Base-by-base conservation (phyloP, 2,113 vertebrate species). In the Tamias sibiricus region DNA sequence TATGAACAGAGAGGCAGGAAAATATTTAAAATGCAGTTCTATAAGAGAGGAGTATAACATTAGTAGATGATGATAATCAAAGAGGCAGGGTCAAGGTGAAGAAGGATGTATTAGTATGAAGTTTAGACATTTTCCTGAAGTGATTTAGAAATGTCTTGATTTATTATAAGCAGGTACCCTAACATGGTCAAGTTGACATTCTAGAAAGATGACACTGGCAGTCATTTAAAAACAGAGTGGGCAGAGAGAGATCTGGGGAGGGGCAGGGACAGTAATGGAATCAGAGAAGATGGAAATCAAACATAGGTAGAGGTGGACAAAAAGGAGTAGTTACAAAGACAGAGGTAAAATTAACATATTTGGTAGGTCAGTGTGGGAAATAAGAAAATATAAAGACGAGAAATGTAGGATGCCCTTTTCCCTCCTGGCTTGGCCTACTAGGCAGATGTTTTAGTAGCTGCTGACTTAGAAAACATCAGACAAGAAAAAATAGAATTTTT, bases 261-360 rank as follows among this genome's bases (percentile, higher is more conserved):
- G 6, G 32, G 6, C 20, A 47, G 2, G 20, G 16, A 1, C 6
- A 68, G 1, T 69, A 6, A 54, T 47, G 19, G 4, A 30, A 6
- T 35, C 8, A 28, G 26, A 12, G 8, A 81, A 68, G 57, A 37
- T 17, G 35, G 26, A 74, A 37, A 14, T n/a, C 72, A 91, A 54
- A n/a, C 32, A 6, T 2, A 90, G 26, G 8, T n/a, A 72, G 32
- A 16, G 16, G 24, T 47, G 6, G 30, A 35, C 30, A 32, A n/a
- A 59, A 84, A 47, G 14, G 20, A 86, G 3, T 71, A 62, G 30
- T 35, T 52, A 13, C 8, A 28, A 68, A 68, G 7, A 42, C 8
- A 42, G 6, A 59, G 64, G 24, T 9, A 80, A 81, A 80, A 64
- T 74, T 69, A 59, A 4, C 17, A 82, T 40, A 83, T 20, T 19